Evolutionary conservation across 1,140 invertebrate species (phyloP), one percentile per base, ranked within the genome.

Genomic region (Ganaspis sp.): DNA sequence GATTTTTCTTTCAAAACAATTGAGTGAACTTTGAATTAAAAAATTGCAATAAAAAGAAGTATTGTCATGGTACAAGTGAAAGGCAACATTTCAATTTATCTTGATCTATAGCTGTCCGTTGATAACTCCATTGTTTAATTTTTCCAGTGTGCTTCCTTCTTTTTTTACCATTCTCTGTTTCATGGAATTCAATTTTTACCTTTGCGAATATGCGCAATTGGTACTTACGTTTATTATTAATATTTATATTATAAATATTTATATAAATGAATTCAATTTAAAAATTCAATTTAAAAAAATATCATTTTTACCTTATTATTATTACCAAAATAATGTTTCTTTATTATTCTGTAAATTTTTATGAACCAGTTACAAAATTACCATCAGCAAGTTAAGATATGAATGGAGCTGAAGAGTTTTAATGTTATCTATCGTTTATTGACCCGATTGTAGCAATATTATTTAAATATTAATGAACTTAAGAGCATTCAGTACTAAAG

Each of bases 51-150:
- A 11, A 45, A 40, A 3, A 12, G 38, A 40, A 11, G 38, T 45
- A 15, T 42, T 45, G 40, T 45, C 40, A 45, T n/a, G 9, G 8
- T 42, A 42, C n/a, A 45, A 15, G 40, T 45, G 40, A 45, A 45
- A 45, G 40, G 9, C 12, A 45, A 45, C n/a, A 45, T 45, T 45
- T 45, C 40, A 45, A 45, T 45, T 45, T 45, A 45, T 45, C 40
- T 45, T 45, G 12, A 45, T 45, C 40, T 45, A 3, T 45, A 45
- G 12, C 11, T 3, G 5, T 9, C 5, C 12, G 40, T 45, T 45
- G 40, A 45, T 45, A 45, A 45, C 40, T n/a, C 40, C n/a, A 45
- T 45, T 45, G 40, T 45, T 45, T 45, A 45, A 45, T 45, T 45
- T 45, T 45, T 45, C 38, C 6, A 40, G 38, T 4, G 38, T 11